Base-by-base conservation (phyloP, 2,797 vertebrate genomes). In the Acanthiza pusilla region DNA sequence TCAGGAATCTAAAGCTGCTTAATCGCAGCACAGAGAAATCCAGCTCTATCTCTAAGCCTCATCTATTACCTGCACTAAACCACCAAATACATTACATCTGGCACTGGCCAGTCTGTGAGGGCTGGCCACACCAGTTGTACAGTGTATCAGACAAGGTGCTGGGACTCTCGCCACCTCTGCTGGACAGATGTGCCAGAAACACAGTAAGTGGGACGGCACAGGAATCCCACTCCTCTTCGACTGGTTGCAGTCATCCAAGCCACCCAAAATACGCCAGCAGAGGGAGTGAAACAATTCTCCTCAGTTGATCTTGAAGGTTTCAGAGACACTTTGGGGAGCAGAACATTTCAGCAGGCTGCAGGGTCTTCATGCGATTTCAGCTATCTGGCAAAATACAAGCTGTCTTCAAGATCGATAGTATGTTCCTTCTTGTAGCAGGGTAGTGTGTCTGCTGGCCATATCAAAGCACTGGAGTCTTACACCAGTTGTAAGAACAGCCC, bases 1-100 rank as follows among this genome's bases (percentile, higher is more conserved):
- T 82, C 66, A 70, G 70, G 76, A 61, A 85, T 73, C 80, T 58
- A 89, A 91, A 89, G 88, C 91, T 91, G 95, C 89, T 96, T 94
- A 91, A 77, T 25, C 0, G 0, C 81, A 92, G 93, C 72, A 55
- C 1, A 2, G 62, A 62, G 70, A 91, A 91, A 88, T 67, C 91
- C 87, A 60, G 73, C 58, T 51, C 3, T 40, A 30, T 72, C 87
- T 89, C 83, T 79, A 85, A 85, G 72, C 61, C 43, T 82, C 76
- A 42, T 67, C 88, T 62, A 91, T 5, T 22, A 80, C 66, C 89
- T 77, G 85, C 5, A 2, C 34, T 93, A 78, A 77, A 78, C 54
- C 75, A 63, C 70, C 54, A 67, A 45, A 83, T 14, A 60, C 48
- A 75, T n/a, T 5, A 58, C 43, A 53, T 45, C 23, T 55, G 78